Evolutionary conservation across 2,113 vertebrate species (phyloP).

Genomic region (Crotalus helleri): DNA sequence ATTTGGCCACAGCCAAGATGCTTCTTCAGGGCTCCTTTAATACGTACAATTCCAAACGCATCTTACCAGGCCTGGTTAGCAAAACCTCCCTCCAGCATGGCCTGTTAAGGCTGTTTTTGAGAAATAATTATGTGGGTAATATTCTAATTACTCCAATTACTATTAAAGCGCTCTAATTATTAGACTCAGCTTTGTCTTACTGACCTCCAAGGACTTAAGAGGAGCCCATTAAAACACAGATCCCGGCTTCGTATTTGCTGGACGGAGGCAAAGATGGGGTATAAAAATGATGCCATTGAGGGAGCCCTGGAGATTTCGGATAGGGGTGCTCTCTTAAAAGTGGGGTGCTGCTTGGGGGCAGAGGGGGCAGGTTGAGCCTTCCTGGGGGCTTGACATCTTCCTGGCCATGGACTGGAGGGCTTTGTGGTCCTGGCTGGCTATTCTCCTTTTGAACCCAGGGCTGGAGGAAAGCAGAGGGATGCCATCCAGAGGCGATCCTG

Average conservation of each 20-base stretch:
- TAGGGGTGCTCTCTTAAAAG: not conserved
- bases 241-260: not conserved
- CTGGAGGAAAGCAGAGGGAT: not conserved
- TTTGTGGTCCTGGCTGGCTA: not conserved
- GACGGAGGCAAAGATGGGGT: not conserved
- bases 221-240: not conserved
- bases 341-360: not conserved
- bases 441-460: not conserved
- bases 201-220: not conserved
- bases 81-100: not conserved
- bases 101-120: not conserved
- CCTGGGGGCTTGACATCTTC: not conserved
- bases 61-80: rapidly evolving
- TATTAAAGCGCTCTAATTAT: not conserved
- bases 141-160: not conserved
- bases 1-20: not conserved
- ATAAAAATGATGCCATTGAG: not conserved
- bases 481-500: not conserved
- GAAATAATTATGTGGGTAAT: not conserved
- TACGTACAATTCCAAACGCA: rapidly evolving
- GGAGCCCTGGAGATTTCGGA: not conserved
- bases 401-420: not conserved
- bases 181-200: not conserved
- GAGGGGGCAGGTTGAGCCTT: not conserved
- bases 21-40: rapidly evolving